phyloP scores from a whole-genome alignment of 2,113 vertebrate genomes.

The Nycticryphes semicollaris region DNA sequence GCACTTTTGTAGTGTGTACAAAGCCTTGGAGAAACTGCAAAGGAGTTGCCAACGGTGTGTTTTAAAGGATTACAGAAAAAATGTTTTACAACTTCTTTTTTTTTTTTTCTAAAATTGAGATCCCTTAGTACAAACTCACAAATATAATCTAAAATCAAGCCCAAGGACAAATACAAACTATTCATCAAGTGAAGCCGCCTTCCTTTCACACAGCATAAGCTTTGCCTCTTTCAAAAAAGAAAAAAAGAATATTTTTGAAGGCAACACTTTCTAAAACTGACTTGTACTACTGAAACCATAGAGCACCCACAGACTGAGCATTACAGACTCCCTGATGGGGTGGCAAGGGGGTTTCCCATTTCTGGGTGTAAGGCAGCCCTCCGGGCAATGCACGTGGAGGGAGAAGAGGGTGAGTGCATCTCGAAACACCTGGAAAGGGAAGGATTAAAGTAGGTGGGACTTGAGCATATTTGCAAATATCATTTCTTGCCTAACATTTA shows the following conservation, averaged over 20 bases:
- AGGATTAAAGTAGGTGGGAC: neutral
- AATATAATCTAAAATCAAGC: constrained; percentile 37
- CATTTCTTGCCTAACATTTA: constrained; percentile 65
- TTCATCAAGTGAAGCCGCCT: constrained; percentile 4
- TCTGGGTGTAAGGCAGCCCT: neutral
- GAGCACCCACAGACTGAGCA: neutral
- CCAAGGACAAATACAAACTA: constrained; percentile 25
- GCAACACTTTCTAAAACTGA: constrained; percentile 43
- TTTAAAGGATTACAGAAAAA: constrained; percentile 60
- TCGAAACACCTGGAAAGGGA: neutral
- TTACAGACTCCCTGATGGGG: neutral
- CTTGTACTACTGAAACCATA: neutral
- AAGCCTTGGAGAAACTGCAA: constrained; percentile 37
- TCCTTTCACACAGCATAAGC: constrained; percentile 7
- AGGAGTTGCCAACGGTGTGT: constrained; percentile 43
- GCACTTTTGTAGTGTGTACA: constrained; percentile 58
- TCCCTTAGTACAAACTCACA: constrained; percentile 44
- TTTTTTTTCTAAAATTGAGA: constrained; percentile 10
- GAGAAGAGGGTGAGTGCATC: neutral
- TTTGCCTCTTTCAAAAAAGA: constrained; percentile 29
- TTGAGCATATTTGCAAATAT: constrained; percentile 35
- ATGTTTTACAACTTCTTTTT: neutral
- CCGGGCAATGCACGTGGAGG: neutral
- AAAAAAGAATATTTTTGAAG: constrained; percentile 52
- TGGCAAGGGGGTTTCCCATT: neutral